A percentile compares a stretch with the other conserved stretches of the same genome.
Evolutionary conservation across 2,113 vertebrate species (phyloP).

Genomic region (Chlamydotis undulata): DNA sequence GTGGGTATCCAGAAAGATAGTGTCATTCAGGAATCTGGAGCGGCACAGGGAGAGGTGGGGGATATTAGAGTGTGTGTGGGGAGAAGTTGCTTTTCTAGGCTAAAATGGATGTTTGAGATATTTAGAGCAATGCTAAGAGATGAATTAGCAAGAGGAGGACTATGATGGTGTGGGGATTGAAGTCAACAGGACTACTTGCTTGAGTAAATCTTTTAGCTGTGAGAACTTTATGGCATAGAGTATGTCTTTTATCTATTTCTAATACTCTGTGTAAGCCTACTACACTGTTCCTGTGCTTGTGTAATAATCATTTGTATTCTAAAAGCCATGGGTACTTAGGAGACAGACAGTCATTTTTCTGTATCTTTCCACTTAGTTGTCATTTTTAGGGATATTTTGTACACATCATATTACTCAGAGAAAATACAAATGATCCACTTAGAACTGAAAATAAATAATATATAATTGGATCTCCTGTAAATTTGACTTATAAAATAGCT

Average conservation of each 20-base stretch:
- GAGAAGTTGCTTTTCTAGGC: not conserved
- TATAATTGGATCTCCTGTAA: conserved; percentile 60
- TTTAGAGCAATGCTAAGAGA: not conserved
- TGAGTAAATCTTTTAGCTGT: not conserved
- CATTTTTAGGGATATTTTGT: conserved; percentile 50
- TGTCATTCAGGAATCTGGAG: not conserved
- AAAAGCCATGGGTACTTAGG: not conserved
- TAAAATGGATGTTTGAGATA: not conserved
- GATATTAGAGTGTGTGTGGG: not conserved
- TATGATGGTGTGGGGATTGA: not conserved
- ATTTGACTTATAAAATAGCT: conserved; percentile 62
- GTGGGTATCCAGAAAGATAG: not conserved
- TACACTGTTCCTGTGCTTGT: not conserved
- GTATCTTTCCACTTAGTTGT: not conserved
- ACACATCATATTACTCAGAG: not conserved
- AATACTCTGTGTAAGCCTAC: not conserved
- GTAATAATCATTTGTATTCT: conserved; percentile 36
- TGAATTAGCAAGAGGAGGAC: not conserved
- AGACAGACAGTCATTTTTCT: conserved; percentile 31
- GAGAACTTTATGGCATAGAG: not conserved
- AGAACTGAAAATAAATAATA: conserved; percentile 67
- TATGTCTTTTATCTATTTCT: not conserved
- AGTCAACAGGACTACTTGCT: not conserved
- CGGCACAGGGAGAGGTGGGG: not conserved
- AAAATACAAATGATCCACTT: conserved; percentile 59